Conservation (phyloP, 2,888 invertebrate genomes). For the Hecatera dysodea region DNA sequence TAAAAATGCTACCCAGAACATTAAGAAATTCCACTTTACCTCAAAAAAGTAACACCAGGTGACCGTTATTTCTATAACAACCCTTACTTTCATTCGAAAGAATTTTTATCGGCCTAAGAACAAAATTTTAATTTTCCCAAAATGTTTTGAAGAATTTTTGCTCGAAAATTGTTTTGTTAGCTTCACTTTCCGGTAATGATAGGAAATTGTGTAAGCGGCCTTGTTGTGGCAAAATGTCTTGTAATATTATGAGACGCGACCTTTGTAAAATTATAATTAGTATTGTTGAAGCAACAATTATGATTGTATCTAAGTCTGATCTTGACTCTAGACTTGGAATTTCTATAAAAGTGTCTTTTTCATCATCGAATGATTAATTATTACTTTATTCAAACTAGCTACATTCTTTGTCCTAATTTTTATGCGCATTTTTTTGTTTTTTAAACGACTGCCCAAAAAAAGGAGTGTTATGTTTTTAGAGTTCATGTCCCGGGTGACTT, state of each 20-base stretch:
- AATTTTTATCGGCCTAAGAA: constrained; percentile 4
- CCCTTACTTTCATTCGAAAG: constrained; percentile 10
- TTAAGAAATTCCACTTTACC: background rate
- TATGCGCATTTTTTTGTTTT: no score
- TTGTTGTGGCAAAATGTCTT: constrained; percentile 14
- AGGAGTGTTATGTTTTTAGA: no score
- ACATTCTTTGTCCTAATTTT: background rate
- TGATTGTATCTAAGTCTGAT: constrained; percentile 23
- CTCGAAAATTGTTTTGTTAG: constrained; percentile 22
- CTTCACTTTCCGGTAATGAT: constrained; percentile 16
- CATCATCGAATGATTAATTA: background rate
- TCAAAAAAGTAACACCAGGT: background rate
- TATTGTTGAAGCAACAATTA: constrained; percentile 49
- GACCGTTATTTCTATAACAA: background rate
- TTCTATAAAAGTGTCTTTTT: background rate
- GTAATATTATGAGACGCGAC: constrained; percentile 23
- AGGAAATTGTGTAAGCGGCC: constrained; percentile 34
- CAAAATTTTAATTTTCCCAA: constrained; percentile 11
- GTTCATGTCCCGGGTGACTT: no score
- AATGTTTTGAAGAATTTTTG: constrained; percentile 14
- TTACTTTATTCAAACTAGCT: background rate
- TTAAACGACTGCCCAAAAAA: no score
- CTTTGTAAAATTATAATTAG: constrained; percentile 36
- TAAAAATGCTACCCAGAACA: background rate
- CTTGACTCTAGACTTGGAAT: constrained; percentile 1